These are phyloP conservation scores for Agrochola litura DNA, from an alignment of 2,888 invertebrate genomes.

Conservation along the genomic window DNA sequence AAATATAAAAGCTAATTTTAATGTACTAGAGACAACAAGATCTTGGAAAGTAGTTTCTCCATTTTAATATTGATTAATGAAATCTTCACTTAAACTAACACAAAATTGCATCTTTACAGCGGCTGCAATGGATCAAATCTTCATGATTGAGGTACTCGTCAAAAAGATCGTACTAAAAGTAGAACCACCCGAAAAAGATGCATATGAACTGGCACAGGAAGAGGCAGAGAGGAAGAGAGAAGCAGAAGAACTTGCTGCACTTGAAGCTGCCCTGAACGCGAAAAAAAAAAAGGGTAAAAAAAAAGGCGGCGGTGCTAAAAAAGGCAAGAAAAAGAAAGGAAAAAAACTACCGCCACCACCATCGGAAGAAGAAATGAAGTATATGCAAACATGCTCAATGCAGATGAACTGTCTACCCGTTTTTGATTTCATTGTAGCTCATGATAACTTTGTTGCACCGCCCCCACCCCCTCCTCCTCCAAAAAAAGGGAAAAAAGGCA, in stretches of 20 bases:
- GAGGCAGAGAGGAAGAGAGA: slow-evolving; percentile 80
- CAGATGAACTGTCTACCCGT: slow-evolving; percentile 86
- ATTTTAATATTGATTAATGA: not conserved
- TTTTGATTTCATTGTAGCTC: slow-evolving; percentile 87
- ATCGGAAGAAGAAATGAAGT: slow-evolving; percentile 88
- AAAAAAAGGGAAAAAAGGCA: slow-evolving; percentile 74
- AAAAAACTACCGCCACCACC: slow-evolving; percentile 84
- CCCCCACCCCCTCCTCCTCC: slow-evolving; percentile 83
- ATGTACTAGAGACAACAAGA: not conserved
- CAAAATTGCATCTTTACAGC: slow-evolving; percentile 28
- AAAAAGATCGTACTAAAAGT: slow-evolving; percentile 85
- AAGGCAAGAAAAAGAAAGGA: slow-evolving; percentile 75
- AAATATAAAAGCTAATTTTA: not conserved
- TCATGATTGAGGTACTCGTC: slow-evolving; percentile 87
- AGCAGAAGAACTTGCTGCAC: slow-evolving; percentile 80
- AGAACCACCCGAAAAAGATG: slow-evolving; percentile 86
- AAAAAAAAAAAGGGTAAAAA: slow-evolving; percentile 75
- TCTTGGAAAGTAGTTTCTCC: not conserved
- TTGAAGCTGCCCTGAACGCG: slow-evolving; percentile 76
- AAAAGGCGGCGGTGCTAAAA: slow-evolving; percentile 70
- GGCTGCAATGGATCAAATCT: slow-evolving; percentile 85
- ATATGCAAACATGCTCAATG: slow-evolving; percentile 86
- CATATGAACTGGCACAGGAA: slow-evolving; percentile 83
- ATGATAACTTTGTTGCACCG: slow-evolving; percentile 86
- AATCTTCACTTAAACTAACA: slow-evolving; percentile 1